phyloP scores from a whole-genome alignment of 2,113 vertebrate species.

The Mesoclemmys tuberculata region DNA sequence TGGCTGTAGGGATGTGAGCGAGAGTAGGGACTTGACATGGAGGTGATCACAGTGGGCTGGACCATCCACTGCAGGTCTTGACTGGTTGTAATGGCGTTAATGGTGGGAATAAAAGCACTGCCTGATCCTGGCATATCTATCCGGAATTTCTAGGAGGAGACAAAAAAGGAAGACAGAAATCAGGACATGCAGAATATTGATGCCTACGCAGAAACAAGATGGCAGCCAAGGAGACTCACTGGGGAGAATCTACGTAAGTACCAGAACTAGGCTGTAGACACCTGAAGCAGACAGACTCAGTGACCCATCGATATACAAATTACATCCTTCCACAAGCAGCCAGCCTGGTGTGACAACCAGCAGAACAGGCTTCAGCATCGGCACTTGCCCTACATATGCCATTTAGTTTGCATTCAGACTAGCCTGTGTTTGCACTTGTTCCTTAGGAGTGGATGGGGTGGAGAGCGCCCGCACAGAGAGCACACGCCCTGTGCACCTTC shows the following conservation, averaged over 20 bases:
- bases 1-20: constrained; percentile 94
- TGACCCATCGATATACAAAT: background rate
- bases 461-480: background rate
- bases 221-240: background rate
- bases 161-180: background rate
- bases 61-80: constrained; percentile 99
- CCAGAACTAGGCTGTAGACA: background rate
- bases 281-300: background rate
- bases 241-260: background rate
- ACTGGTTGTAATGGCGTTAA: constrained; percentile 99
- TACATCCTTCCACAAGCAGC: background rate
- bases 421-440: background rate
- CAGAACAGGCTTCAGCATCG: background rate
- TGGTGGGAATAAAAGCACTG: constrained; percentile 98
- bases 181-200: background rate
- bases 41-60: constrained; percentile 98
- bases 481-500: background rate
- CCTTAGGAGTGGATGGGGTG: fast-evolving
- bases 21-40: constrained; percentile 96
- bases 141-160: constrained; percentile 90
- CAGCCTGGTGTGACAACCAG: background rate
- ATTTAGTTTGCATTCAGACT: background rate
- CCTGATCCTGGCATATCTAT: constrained; percentile 99
- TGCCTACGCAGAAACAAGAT: background rate
- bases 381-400: background rate